These are phyloP conservation scores for Silurus aristotelis DNA, from an alignment of 2,797 vertebrate genomes.

Conservation along the genomic window DNA sequence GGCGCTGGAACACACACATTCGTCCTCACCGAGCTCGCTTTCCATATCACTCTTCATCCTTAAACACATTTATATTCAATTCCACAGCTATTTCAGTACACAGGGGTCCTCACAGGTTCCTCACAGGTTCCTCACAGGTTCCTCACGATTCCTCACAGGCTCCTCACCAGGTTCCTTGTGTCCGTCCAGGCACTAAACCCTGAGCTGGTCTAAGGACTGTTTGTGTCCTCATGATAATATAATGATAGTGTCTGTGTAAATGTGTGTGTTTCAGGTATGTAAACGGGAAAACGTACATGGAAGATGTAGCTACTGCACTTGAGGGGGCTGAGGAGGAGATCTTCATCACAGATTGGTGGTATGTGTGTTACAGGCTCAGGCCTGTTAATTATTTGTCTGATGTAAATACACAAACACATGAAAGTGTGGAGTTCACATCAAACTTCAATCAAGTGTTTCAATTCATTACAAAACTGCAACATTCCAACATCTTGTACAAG, in stretches of 20 bases:
- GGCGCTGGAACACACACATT: not conserved
- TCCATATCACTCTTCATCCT: not conserved
- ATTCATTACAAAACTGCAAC: not conserved
- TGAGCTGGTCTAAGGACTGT: not conserved
- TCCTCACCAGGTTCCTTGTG: not conserved
- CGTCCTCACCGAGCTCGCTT: not conserved
- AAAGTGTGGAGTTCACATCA: not conserved
- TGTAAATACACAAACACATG: not conserved
- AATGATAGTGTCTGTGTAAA: too few species aligned
- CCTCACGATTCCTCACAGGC: too few species aligned
- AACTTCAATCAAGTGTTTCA: not conserved
- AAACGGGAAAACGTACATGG: conserved; percentile 90
- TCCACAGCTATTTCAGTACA: too few species aligned
- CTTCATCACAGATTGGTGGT: conserved; percentile 99
- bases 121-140: too few species aligned
- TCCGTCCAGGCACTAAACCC: not conserved
- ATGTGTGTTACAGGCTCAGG: conserved; percentile 59
- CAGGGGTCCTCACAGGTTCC: too few species aligned
- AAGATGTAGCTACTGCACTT: conserved; percentile 90
- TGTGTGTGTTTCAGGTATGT: conserved; percentile 84
- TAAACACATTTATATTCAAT: not conserved
- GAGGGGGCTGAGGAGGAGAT: conserved; percentile 94
- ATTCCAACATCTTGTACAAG: not conserved
- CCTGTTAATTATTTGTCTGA: not conserved
- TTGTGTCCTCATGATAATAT: too few species aligned